These are phyloP conservation scores for Leptura quadrifasciata DNA, from an alignment of 2,888 invertebrate species.

Conservation along the genomic window DNA sequence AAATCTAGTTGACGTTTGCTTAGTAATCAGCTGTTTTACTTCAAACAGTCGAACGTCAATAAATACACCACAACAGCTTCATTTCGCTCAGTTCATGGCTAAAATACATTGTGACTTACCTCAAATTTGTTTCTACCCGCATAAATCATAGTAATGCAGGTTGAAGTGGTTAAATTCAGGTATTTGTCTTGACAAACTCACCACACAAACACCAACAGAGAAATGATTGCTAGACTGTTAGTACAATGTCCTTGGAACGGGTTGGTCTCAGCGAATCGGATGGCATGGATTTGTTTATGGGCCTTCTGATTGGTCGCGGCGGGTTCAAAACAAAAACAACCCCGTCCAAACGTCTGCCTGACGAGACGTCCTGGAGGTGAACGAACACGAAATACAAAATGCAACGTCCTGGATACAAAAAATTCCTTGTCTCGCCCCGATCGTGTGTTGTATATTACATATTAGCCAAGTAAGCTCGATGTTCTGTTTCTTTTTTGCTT, in stretches of 20 bases:
- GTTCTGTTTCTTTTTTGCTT: background rate
- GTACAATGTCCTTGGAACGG: constrained; percentile 66
- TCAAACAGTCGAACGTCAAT: constrained; percentile 69
- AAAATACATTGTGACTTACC: constrained; percentile 71
- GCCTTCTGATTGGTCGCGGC: constrained; percentile 61
- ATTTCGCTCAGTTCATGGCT: constrained; percentile 27
- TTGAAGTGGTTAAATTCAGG: constrained; percentile 40
- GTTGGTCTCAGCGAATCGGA: constrained; percentile 61
- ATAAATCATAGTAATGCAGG: constrained; percentile 77
- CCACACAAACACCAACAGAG: constrained; percentile 54
- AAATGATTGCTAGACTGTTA: constrained; percentile 59
- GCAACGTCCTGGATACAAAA: constrained; percentile 52
- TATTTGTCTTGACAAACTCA: constrained; percentile 48
- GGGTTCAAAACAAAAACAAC: constrained; percentile 69
- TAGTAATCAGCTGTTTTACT: constrained; percentile 77
- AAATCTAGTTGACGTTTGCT: constrained; percentile 68
- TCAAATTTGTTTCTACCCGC: constrained; percentile 81
- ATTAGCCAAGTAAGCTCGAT: background rate
- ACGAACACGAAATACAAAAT: constrained; percentile 62
- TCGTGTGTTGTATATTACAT: background rate
- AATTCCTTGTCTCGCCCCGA: background rate
- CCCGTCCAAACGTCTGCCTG: constrained; percentile 58
- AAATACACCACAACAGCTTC: constrained; percentile 38
- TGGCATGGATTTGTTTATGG: constrained; percentile 69
- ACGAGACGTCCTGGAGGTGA: constrained; percentile 64